Percentiles rank a stretch among this genome's conserved stretches.
These are phyloP conservation scores for Falco columbarius DNA, from an alignment of 2,797 vertebrate genomes.

Conservation along the genomic window DNA sequence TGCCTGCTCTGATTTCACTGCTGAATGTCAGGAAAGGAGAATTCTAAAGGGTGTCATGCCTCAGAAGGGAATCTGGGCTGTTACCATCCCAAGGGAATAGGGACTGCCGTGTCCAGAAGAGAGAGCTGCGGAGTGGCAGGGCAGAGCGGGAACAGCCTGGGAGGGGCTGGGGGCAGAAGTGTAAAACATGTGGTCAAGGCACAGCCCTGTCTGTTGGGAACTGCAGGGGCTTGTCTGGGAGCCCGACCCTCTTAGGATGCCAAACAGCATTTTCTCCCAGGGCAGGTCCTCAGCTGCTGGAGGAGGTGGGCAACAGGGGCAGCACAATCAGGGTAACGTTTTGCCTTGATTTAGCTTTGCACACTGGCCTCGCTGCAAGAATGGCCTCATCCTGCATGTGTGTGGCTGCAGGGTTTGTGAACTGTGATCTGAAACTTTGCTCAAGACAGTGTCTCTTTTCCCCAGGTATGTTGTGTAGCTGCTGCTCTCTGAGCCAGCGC, in stretches of 20 bases:
- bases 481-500: neutral
- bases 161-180: neutral
- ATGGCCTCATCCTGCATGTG: rapidly evolving
- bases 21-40: neutral
- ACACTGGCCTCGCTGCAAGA: neutral
- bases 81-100: rapidly evolving
- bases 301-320: neutral
- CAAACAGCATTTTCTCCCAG: neutral
- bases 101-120: rapidly evolving
- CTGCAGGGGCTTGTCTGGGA: neutral
- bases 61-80: neutral
- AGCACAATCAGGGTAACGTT: neutral
- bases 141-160: neutral
- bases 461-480: neutral
- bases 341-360: neutral
- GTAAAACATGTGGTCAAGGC: neutral
- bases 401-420: rapidly evolving
- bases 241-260: neutral
- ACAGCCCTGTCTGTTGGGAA: neutral
- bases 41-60: neutral
- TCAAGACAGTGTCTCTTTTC: neutral
- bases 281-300: neutral
- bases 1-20: neutral
- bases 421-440: neutral
- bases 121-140: neutral